Base-by-base conservation (phyloP, 2,888 invertebrate genomes). In the Aporophyla lueneburgensis region DNA sequence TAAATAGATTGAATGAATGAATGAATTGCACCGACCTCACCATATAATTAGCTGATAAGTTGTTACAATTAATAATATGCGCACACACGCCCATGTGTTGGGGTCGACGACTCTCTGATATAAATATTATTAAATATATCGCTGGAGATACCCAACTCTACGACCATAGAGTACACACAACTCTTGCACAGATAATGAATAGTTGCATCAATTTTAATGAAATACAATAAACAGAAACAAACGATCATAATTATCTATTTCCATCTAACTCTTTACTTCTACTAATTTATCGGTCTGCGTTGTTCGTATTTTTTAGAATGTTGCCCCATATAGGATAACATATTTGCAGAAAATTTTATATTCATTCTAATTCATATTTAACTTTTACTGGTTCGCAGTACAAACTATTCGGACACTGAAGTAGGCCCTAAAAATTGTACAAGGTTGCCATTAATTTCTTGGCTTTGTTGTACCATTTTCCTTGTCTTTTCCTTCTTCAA, bases 41-140 rank as follows among this genome's bases (percentile, higher is more conserved):
- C 73, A 74, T 83, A 78, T 83, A 85, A 80, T 84, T 86, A 86
- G 72, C 80, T 81, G 82, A 84, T 84, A 84, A 74, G 56, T 81
- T 80, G 71, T 78, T 66, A 85, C 58, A 87, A 86, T 82, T 88
- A 80, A 78, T 86, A 89, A 89, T 89, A 91, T 92, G 92, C 90
- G 90, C 89, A 88, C 89, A 89, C 87, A 90, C 90, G 91, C 89
- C 89, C 92, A 91, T 90, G 86, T 90, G 91, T 87, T 89, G 94
- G 91, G 95, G 95, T 95, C 96, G 93, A 89, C 92, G 95, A 95
- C 95, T 91, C 89, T 86, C 80, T 89, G 95, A 94, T 95, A 95
- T 95, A 95, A 94, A 95, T 93, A 93, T 92, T 93, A 92, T 92
- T 93, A 91, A 89, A 93, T 93, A 93, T 89, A 90, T 82, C 86